Evolutionary conservation across 2,113 vertebrate species (phyloP).

Genomic region (Herpetotheres cachinnans): DNA sequence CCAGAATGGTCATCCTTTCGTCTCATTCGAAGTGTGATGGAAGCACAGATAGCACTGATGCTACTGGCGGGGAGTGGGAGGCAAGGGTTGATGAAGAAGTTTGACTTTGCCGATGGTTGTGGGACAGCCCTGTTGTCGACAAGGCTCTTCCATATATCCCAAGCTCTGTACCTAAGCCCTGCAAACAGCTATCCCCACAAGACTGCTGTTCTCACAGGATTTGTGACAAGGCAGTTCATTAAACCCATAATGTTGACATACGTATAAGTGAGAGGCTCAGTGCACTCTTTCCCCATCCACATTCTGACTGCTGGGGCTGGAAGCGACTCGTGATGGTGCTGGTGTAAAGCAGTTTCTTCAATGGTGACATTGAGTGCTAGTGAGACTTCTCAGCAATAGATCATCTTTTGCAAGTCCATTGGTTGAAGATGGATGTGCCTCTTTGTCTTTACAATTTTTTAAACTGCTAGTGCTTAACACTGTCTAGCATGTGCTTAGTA

Average conservation of each 20-base stretch:
- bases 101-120: background rate
- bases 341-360: background rate
- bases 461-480: constrained; percentile 1
- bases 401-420: background rate
- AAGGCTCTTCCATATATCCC: background rate
- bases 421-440: background rate
- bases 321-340: background rate
- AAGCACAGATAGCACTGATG: fast-evolving
- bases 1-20: background rate
- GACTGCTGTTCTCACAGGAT: background rate
- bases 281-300: background rate
- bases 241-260: background rate
- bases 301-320: background rate
- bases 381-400: background rate
- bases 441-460: constrained; percentile 24
- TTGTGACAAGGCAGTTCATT: background rate
- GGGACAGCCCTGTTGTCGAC: background rate
- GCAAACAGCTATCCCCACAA: background rate
- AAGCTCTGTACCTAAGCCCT: background rate
- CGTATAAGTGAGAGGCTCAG: background rate
- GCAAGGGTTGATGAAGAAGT: background rate
- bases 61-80: background rate
- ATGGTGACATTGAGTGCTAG: background rate
- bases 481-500: background rate
- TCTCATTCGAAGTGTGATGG: background rate